Base-by-base conservation (phyloP, 2,113 vertebrate species). In the Amblyopsis rosae region DNA sequence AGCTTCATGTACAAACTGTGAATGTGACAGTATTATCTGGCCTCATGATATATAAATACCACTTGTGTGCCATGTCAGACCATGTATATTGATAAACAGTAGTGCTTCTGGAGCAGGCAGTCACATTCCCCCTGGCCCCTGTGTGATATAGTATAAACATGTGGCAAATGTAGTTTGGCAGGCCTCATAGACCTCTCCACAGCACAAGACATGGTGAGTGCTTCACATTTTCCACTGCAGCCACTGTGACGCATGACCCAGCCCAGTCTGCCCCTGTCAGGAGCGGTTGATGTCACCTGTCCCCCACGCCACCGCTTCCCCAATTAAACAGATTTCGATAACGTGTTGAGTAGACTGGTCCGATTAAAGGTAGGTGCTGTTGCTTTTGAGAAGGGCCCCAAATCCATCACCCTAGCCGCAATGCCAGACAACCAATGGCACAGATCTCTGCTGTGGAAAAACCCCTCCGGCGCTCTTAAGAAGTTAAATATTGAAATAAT, bases 161-260 rank as follows among this genome's bases (percentile, higher is more conserved):
- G 66, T 61, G 17, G 19, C 35, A 76, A 46, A 74, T 59, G 59
- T 68, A 74, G 64, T 70, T 48, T 74, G 79, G 79, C 82, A 78
- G 13, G 61, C 69, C 59, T 77, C 63, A 70, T 55, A 74, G 60
- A 56, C 26, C 65, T 69, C 64, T 69, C 70, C 58, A 54, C 0
- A 41, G 80, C 65, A 79, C 66, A 61, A 69, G 66, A 58, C 15
- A 67, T 63, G 59, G 83, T 69, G 73, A 65, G 3, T 55, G 19
- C 50, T 69, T 85, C 74, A 82, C 65, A 73, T 81, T 87, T 87
- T 89, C 82, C 84, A 81, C 53, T 56, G 73, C 19, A 59, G 72
- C 59, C 69, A 59, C 70, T 1, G 45, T 77, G 76, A 83, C 67
- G 48, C 78, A 69, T 70, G 1, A 46, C 26, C 15, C 45, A 0